Base-by-base conservation (phyloP, 1,140 invertebrate species). In the Drosophila kanapiae region DNA sequence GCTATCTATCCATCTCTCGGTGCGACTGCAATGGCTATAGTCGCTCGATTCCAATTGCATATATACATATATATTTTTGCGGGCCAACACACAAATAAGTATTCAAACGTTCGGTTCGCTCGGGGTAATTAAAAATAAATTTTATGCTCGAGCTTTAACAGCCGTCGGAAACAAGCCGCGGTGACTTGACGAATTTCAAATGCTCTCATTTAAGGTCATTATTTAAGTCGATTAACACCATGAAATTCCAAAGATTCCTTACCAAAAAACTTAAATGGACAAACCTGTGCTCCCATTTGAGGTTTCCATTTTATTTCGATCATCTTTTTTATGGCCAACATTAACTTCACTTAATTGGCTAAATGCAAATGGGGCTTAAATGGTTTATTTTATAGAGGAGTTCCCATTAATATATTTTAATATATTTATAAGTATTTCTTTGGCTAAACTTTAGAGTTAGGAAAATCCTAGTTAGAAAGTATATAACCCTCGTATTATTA, bases 1-100 rank as follows among this genome's bases (percentile, higher is more conserved):
- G 35, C 62, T 78, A 59, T 78, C 67, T 70, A 45, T 76, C 18
- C 18, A 62, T 56, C 53, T 51, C 58, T 63, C 16, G 61, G 82
- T 75, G 79, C 70, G 83, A 86, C 54, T 80, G 82, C 62, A 77
- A 83, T 47, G 45, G 76, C 75, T 49, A 77, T 82, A 56, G 3
- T 68, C 11, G 62, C 14, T n/a, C 27, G 43, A 29, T 43, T 75
- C 53, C 49, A 75, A 75, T 75, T 75, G 71, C 71, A 75, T 37
- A 58, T 51, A 70, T 27, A n/a, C 38, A 38, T 56, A 75, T 37
- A 58, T 51, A 70, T n/a, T n/a, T 56, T 56, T 56, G 53, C 53
- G 45, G 43, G 31, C 49, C 11, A 57, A 54, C 4, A 23, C 23
- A 23, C 1, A 23, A 2, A 54, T 5, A 38, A 77, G 77, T 60